A percentile compares a stretch with the other conserved stretches of the same genome.
Evolutionary conservation across 92 coral and sea anemone genomes (phyloP).

Genomic region (Blastomussa wellsi): DNA sequence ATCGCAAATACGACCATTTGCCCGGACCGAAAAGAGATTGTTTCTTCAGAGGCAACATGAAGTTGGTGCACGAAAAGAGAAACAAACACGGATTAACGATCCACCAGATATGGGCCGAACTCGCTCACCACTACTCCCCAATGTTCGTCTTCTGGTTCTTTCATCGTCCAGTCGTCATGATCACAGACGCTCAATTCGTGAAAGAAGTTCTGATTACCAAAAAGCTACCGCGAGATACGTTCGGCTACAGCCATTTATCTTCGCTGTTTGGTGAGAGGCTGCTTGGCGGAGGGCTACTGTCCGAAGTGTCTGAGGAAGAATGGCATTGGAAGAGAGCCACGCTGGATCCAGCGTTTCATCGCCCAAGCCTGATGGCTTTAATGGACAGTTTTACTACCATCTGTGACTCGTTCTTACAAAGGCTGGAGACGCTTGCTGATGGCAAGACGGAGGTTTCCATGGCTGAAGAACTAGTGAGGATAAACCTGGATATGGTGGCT

Average conservation of each 20-base stretch:
- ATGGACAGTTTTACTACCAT: constrained; percentile 65
- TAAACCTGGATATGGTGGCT: constrained; percentile 74
- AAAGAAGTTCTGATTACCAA: constrained; percentile 81
- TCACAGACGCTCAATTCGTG: constrained; percentile 75
- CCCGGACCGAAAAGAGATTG: constrained; percentile 84
- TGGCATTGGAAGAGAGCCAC: constrained; percentile 72
- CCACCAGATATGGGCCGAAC: constrained; percentile 84
- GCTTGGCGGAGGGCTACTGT: constrained; percentile 77
- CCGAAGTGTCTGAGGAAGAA: constrained; percentile 56
- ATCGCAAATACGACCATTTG: constrained; percentile 71
- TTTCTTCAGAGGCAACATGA: constrained; percentile 80
- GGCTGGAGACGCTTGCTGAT: constrained; percentile 74
- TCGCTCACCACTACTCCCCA: constrained; percentile 71
- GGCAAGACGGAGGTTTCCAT: constrained; percentile 78
- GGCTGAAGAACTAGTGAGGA: constrained; percentile 82
- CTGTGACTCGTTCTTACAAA: constrained; percentile 76
- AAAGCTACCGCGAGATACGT: constrained; percentile 75
- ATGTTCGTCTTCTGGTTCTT: constrained; percentile 88
- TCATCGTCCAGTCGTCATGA: constrained; percentile 78
- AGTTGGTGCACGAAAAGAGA: constrained; percentile 63
- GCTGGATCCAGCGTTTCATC: constrained; percentile 73
- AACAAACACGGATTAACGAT: constrained; percentile 56
- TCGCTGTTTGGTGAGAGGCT: constrained; percentile 82
- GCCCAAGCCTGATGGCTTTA: constrained; percentile 45
- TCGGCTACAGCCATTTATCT: constrained; percentile 82